Evolutionary conservation across 37 sponge, comb jelly and placozoan species (phyloP).

Genomic region (Beroe forskalii): DNA sequence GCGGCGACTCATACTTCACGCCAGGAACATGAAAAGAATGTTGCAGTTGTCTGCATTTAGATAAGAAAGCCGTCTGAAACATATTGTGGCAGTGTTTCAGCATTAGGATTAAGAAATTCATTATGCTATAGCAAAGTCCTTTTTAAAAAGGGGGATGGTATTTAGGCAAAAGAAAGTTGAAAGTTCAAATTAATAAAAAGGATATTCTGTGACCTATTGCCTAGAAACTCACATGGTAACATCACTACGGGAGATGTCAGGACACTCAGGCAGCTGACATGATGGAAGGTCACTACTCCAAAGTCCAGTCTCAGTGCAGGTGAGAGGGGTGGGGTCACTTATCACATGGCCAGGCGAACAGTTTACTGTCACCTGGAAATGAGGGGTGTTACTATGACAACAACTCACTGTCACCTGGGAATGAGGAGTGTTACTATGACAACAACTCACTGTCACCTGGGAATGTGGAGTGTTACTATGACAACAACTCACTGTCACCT

Average conservation of each 20-base stretch:
- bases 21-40: no score
- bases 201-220: no score
- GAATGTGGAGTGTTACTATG: background rate
- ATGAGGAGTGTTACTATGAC: background rate
- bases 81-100: no score
- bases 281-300: slow-evolving; percentile 38
- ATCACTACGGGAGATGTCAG: slow-evolving; percentile 7
- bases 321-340: background rate
- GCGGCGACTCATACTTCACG: no score
- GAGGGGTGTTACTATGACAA: background rate
- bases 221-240: slow-evolving; percentile 45
- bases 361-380: slow-evolving; percentile 29
- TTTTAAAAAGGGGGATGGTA: no score
- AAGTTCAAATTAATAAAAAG: no score
- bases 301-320: background rate
- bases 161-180: no score
- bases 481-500: slow-evolving; percentile 23
- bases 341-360: background rate
- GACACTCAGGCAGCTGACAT: slow-evolving; percentile 20
- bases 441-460: slow-evolving; percentile 29
- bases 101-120: no score
- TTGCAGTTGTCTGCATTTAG: no score
- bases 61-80: no score
- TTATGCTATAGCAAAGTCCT: no score
- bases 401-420: slow-evolving; percentile 35